Evolutionary conservation across 2,113 vertebrate species (phyloP).

Genomic region (Notothenia coriiceps): DNA sequence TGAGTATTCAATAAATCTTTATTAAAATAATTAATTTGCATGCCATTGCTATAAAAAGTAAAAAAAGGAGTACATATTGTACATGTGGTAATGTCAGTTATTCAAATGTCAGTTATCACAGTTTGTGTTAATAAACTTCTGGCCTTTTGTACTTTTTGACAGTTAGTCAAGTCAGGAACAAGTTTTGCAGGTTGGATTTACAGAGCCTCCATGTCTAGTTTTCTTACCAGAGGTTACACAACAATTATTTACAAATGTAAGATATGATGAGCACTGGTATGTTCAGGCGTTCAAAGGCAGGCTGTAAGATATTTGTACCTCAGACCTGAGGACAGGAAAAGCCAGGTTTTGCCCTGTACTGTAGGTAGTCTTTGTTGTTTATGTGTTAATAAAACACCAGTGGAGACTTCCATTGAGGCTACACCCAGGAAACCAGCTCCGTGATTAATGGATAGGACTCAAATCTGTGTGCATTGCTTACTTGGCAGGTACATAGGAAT

Average conservation of each 20-base stretch:
- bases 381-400: conserved; percentile 7
- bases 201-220: background rate
- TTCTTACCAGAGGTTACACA: background rate
- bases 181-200: background rate
- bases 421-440: conserved; percentile 21
- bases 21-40: too few species aligned
- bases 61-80: background rate
- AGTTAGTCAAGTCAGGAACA: background rate
- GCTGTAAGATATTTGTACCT: background rate
- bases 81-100: background rate
- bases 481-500: conserved; percentile 43
- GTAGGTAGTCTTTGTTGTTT: conserved; percentile 11
- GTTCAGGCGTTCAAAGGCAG: background rate
- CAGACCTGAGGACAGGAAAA: background rate
- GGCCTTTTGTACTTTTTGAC: background rate
- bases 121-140: background rate
- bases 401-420: conserved; percentile 2
- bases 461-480: conserved; percentile 7
- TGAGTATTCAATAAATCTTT: too few species aligned
- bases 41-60: background rate
- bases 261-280: background rate
- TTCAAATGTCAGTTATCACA: background rate
- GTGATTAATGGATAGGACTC: conserved; percentile 38
- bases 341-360: conserved; percentile 4
- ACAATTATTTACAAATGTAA: background rate